Evolutionary conservation across 2,797 vertebrate genomes (phyloP).

Genomic region (Carapus acus): DNA sequence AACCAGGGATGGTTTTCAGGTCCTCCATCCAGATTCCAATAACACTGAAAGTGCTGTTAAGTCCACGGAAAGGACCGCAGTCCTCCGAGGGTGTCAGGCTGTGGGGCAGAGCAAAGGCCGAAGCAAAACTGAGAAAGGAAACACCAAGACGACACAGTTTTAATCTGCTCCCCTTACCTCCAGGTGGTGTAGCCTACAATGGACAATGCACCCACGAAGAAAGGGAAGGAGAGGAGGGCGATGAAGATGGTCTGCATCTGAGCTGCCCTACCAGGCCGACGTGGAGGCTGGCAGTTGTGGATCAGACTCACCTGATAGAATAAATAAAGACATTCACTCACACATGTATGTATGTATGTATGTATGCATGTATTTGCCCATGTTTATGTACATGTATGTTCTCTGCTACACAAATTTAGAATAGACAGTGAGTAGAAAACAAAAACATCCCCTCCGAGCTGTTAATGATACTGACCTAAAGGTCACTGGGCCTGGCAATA

Average conservation of each 20-base stretch:
- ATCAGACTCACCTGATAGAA: constrained; percentile 85
- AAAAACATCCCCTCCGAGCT: constrained; percentile 6
- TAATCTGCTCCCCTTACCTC: constrained; percentile 72
- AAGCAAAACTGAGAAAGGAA: neutral
- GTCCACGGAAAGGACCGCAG: constrained; percentile 87
- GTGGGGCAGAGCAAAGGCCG: constrained; percentile 9
- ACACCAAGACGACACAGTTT: neutral
- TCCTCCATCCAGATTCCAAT: constrained; percentile 74
- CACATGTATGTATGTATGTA: no score
- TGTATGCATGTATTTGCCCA: no score
- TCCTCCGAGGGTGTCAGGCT: constrained; percentile 80
- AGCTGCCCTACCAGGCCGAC: constrained; percentile 82
- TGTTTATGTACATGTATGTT: no score
- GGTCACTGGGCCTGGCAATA: constrained; percentile 35
- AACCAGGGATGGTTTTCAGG: constrained; percentile 45
- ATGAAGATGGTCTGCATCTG: constrained; percentile 92
- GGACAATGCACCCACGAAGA: constrained; percentile 80
- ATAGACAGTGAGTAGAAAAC: no score
- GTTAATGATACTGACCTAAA: constrained; percentile 24
- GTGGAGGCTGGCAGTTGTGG: constrained; percentile 88
- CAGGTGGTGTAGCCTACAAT: constrained; percentile 82
- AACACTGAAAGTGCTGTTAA: constrained; percentile 73
- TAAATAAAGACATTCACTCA: no score
- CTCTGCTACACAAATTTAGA: no score
- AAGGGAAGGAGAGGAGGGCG: constrained; percentile 87